Evolutionary conservation across 92 coral and sea anemone genomes (phyloP), one percentile per base, ranked within the genome.

Genomic region (Chrysogorgia sp.): DNA sequence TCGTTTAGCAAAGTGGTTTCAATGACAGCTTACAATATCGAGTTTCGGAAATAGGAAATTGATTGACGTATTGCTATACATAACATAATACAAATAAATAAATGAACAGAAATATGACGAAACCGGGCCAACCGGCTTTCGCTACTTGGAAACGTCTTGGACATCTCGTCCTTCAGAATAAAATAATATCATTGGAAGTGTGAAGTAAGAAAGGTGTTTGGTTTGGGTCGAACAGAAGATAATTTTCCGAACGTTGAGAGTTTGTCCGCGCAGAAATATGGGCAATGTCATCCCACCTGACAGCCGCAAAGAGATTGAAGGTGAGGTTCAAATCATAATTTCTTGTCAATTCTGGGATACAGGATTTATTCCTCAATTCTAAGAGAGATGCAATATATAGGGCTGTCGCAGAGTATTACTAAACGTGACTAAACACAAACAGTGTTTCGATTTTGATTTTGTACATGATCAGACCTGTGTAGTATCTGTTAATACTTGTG

Each of bases 241-340:
- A 63, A 33, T 48, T 47, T 26, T 32, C 17, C 26, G 59, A 52
- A 24, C n/a, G n/a, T n/a, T n/a, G n/a, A n/a, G n/a, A n/a, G n/a
- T n/a, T n/a, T n/a, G n/a, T n/a, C n/a, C n/a, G n/a, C n/a, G n/a
- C n/a, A n/a, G n/a, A n/a, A 34, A 77, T 40, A 93, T 93, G 97
- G 97, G 97, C 25, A 93, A 93, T 63, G 68, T 92, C 21, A 60
- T 92, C 20, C 91, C 93, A 1, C 63, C 90, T 4, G 96, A 93
- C 40, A 40, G 84, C 23, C 63, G 67, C 65, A 93, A 86, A 74
- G 80, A 83, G 64, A 90, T 93, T 50, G 96, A 93, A 86, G 96
- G 97, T 86, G 62, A 77, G 81, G 23, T 14, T 14, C 30, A 57
- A 1, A 14, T 3, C 32, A 57, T 3, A 57, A 57, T 3, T 57